These are phyloP conservation scores for Sceloporus undulatus DNA, from an alignment of 2,113 vertebrate species.

Conservation along the genomic window DNA sequence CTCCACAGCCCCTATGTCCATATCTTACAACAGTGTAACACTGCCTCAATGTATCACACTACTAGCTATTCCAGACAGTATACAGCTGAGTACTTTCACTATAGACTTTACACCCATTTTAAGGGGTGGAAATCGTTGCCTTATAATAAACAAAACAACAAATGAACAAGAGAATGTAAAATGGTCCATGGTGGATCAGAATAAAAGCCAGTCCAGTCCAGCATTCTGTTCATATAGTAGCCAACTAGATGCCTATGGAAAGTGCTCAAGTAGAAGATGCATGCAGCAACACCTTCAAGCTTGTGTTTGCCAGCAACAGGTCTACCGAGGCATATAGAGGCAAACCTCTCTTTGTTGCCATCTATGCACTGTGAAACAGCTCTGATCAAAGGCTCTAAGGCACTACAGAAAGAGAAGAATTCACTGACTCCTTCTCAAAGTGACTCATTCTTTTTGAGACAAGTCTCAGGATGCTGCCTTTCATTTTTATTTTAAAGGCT, in stretches of 20 bases:
- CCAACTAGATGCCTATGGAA: not conserved
- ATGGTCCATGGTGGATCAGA: not conserved
- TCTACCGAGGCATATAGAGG: not conserved
- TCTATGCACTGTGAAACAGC: not conserved
- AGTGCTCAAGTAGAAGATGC: not conserved
- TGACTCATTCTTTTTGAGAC: constrained; percentile 6
- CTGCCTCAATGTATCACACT: not conserved
- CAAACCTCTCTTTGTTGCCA: not conserved
- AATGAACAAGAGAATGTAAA: not conserved
- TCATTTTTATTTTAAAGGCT: not conserved
- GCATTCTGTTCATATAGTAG: not conserved
- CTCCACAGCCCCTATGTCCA: not conserved
- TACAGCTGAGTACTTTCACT: not conserved
- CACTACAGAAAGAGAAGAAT: not conserved
- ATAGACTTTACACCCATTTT: not conserved
- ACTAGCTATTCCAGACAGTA: not conserved
- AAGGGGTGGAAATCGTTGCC: no score
- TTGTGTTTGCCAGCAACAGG: not conserved
- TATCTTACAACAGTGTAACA: not conserved
- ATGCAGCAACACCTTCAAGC: not conserved
- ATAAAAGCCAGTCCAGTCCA: not conserved
- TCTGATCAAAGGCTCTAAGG: not conserved
- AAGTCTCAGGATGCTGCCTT: not conserved
- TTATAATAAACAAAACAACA: no score
- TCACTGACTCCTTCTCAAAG: not conserved